phyloP scores from a whole-genome alignment of 2,797 vertebrate genomes.

The Gambusia yucatana region DNA sequence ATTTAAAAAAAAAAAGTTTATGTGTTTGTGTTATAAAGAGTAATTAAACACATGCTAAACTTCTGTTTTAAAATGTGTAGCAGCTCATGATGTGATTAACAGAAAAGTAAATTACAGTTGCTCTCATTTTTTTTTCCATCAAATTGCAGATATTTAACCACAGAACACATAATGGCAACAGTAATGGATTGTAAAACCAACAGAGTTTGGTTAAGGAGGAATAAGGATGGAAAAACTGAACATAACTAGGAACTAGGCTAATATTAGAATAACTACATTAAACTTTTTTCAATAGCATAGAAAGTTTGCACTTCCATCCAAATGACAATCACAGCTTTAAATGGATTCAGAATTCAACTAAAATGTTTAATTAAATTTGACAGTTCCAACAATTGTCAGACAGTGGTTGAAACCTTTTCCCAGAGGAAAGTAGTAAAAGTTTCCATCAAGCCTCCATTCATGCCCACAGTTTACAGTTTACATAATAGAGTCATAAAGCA shows the following conservation, averaged over 20 bases:
- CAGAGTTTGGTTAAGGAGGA: too few relatives aligned
- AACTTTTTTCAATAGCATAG: constrained; percentile 5
- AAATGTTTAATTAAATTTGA: too few relatives aligned
- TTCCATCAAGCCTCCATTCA: too few relatives aligned
- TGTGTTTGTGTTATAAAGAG: not conserved
- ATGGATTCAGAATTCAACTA: too few relatives aligned
- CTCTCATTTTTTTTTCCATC: not conserved
- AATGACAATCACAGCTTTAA: not conserved
- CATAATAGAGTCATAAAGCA: too few relatives aligned
- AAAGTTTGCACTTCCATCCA: not conserved
- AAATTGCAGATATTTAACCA: not conserved
- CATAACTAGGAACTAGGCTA: not conserved
- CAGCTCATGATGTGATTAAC: not conserved
- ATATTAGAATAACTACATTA: not conserved
- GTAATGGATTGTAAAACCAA: not conserved
- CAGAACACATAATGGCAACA: not conserved
- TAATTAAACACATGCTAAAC: not conserved
- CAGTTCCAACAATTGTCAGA: too few relatives aligned
- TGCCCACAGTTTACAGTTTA: too few relatives aligned
- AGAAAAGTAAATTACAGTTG: not conserved
- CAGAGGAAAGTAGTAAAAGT: too few relatives aligned
- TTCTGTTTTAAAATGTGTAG: not conserved
- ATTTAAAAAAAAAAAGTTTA: not conserved
- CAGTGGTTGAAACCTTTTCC: too few relatives aligned
- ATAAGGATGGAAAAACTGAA: not conserved